Evolutionary conservation across 2,113 vertebrate species (phyloP), one percentile per base, ranked within the genome.

Genomic region (Clarias macrocephalus): DNA sequence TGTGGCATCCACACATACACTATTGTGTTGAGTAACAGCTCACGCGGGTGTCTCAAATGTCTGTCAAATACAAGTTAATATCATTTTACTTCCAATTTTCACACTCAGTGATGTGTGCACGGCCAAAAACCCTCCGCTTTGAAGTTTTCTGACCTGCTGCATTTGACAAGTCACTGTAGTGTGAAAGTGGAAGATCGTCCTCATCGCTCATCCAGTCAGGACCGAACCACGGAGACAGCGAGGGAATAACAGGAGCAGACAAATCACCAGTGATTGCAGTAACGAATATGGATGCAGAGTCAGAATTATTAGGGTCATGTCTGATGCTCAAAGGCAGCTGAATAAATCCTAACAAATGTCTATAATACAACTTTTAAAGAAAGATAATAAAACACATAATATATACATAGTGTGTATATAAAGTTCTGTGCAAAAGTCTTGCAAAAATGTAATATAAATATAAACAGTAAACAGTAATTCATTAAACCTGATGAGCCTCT

Each of bases 101-200:
- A 54, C 23, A 0, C 48, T n/a, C 75, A 16, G 72, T 15, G 42
- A 77, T 54, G 75, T 56, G 75, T 28, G 4, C 23, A 54, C 5
- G 6, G 23, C 75, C 21, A 8, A n/a, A 48, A 54, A 56, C 25
- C 52, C 75, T 77, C 52, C 2, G 3, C 13, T 56, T 15, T 1
- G 7, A 19, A 28, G 52, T 56, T 79, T 57, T 19, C 75, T 79
- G 75, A 79, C 48, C 52, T 8, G 48, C 48, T 79, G 75, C n/a
- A 30, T 79, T 56, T 54, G 75, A 79, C 75, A 56, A 30, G 75
- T 79, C 75, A 56, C 9, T 79, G 52, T 28, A 79, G 75, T 79
- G 52, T 79, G 75, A 79, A 79, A 79, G 73, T 76, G 73, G 75
- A 56, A 28, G 75, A 0, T 57, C 18, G 2, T 56, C 52, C 75